Conservation (phyloP, 2,113 vertebrate genomes). For the Desmodus rotundus region DNA sequence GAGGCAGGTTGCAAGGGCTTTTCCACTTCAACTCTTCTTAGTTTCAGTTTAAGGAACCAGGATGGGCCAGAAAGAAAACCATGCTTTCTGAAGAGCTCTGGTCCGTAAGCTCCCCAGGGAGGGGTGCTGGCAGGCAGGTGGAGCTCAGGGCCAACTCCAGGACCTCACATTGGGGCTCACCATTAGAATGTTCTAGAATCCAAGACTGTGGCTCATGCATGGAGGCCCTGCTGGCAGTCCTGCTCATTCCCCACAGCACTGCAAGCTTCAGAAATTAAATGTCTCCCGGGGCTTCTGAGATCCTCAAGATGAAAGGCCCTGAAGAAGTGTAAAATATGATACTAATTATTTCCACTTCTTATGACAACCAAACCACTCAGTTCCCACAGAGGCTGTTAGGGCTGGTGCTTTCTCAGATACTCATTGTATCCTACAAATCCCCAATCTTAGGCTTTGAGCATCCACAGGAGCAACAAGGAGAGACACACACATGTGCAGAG, state of each 20-base stretch:
- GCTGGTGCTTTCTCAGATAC: constrained; percentile 39
- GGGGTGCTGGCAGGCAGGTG: too few relatives aligned
- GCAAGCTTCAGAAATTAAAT: constrained; percentile 23
- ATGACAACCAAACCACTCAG: not conserved
- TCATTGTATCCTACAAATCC: constrained; percentile 27
- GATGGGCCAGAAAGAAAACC: not conserved
- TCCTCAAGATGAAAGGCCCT: constrained; percentile 18
- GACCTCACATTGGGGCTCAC: not conserved
- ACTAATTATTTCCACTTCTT: constrained; percentile 16
- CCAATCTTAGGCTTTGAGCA: not conserved
- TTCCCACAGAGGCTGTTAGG: constrained; percentile 21
- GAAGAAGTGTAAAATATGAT: constrained; percentile 14
- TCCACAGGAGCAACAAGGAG: not conserved
- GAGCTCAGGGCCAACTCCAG: not conserved
- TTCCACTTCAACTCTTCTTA: too few relatives aligned
- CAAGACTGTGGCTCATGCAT: not conserved
- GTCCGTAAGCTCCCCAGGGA: not conserved
- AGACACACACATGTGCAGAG: constrained; percentile 27
- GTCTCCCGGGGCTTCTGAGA: constrained; percentile 32
- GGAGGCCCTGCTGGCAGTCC: not conserved
- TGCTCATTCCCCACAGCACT: not conserved
- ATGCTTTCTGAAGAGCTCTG: not conserved
- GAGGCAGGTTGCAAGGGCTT: not conserved
- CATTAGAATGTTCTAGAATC: not conserved
- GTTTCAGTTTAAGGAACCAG: not conserved